Base-by-base conservation (phyloP, 2,797 vertebrate genomes). In the Pantherophis vulpinus region DNA sequence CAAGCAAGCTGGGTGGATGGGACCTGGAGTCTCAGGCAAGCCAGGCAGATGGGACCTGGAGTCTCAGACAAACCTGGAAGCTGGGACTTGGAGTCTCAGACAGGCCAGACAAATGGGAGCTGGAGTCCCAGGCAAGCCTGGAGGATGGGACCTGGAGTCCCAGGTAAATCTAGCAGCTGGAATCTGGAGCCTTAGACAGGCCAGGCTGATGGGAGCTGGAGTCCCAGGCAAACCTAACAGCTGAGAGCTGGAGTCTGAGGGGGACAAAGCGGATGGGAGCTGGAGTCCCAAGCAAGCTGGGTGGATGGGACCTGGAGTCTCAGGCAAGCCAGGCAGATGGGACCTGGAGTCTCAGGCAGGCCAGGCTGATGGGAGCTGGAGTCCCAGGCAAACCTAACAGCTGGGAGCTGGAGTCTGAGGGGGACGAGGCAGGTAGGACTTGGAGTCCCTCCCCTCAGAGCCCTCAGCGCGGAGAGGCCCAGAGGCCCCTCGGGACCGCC, bases 1-100 rank as follows among this genome's bases (percentile, higher is more conserved):
- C 32, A 2, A n/a, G 7, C 32, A 8, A 7, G 1, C 18, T 0
- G 0, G 10, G 9, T 2, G 0, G 59, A 25, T 60, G 7, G 59
- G 60, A 27, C 0, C 9, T 11, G 9, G 60, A 61, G 25, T 61
- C 60, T 6, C 25, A 61, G 3, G 1, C 25, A 25, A 0, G 10
- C 60, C 3, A 0, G 10, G 3, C 25, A 0, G 60, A 27, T 27
- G 60, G 60, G 60, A 27, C 1, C 25, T 27, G 9, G 51, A 51
- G 51, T 51, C 51, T 7, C 32, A 2, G 66, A 2, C 32, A 8
- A 37, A 5, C 66, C n/a, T 0, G 6, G 4, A 14, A 7, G 1
- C 18, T 25, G 70, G 63, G 18, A 59, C 0, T 5, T 7, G 20
- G 61, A 63, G 61, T 61, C 60, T 10, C 9, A 61, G 58, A n/a